Evolutionary conservation across 2,113 vertebrate genomes (phyloP).

Genomic region (Muscicapa adusta): DNA sequence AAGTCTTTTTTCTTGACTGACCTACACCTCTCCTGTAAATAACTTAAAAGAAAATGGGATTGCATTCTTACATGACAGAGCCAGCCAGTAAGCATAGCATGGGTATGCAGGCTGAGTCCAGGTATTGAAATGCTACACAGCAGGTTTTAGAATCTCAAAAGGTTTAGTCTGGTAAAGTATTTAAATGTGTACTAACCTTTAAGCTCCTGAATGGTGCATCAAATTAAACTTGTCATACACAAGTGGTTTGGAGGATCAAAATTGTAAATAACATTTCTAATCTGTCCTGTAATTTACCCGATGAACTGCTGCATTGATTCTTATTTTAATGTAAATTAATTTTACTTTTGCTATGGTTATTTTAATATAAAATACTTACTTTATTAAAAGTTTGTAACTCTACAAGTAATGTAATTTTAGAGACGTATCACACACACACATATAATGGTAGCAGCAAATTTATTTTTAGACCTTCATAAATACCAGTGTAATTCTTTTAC

Average conservation of each 20-base stretch:
- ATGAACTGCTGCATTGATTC: not conserved
- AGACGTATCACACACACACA: accelerated
- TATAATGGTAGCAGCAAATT: not conserved
- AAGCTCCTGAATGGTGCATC: not conserved
- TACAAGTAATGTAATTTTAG: not conserved
- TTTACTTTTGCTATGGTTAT: not conserved
- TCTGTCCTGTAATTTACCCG: not conserved
- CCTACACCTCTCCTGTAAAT: not conserved
- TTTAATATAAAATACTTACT: not conserved
- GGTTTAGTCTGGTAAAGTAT: not conserved
- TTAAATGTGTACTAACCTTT: not conserved
- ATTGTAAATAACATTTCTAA: not conserved
- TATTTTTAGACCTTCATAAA: not conserved
- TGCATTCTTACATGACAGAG: not conserved
- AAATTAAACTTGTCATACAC: not conserved
- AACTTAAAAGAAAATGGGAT: not conserved
- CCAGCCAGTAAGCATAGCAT: not conserved
- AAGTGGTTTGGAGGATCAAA: not conserved
- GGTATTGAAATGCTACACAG: not conserved
- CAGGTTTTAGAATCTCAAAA: not conserved
- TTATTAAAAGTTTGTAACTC: not conserved
- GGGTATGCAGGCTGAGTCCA: not conserved
- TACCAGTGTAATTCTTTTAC: not conserved
- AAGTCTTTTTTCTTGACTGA: not conserved
- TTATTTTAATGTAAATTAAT: not conserved